These are phyloP conservation scores for Piscicola geometra DNA, from an alignment of 2,888 invertebrate genomes.

Conservation along the genomic window DNA sequence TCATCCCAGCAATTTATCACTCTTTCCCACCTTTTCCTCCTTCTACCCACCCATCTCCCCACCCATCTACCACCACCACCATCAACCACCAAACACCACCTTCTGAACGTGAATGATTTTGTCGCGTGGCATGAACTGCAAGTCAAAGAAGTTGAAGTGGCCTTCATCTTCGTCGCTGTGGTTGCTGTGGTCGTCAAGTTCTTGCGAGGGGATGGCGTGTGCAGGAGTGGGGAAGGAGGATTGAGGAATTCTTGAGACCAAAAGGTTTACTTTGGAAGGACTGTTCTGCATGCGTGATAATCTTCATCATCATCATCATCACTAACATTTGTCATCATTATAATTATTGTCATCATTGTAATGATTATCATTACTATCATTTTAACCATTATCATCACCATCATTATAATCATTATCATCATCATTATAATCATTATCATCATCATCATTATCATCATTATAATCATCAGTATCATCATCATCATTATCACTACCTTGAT, in stretches of 20 bases:
- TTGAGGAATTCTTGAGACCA: constrained; percentile 16
- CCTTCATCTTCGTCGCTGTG: constrained; percentile 30
- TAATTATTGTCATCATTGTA: too few relatives aligned
- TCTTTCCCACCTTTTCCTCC: neutral
- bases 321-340: neutral
- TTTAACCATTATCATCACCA: constrained; percentile 27
- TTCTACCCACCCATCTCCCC: too few relatives aligned
- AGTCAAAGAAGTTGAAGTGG: constrained; percentile 33
- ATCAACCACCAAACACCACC: neutral
- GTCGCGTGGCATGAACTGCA: constrained; percentile 36
- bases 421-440: constrained; percentile 29
- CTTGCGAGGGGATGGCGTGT: constrained; percentile 15
- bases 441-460: constrained; percentile 30
- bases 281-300: constrained; percentile 18
- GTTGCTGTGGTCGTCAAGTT: constrained; percentile 32
- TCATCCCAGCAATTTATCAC: too few relatives aligned
- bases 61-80: neutral
- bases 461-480: constrained; percentile 26
- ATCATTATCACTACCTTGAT: constrained; percentile 49
- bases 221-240: constrained; percentile 17
- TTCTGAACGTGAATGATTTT: constrained; percentile 40
- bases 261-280: constrained; percentile 6
- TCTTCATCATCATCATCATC: neutral
- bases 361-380: constrained; percentile 2
- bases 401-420: constrained; percentile 16